phyloP scores from a whole-genome alignment of 2,797 vertebrate genomes.

The Coilia nasus region DNA sequence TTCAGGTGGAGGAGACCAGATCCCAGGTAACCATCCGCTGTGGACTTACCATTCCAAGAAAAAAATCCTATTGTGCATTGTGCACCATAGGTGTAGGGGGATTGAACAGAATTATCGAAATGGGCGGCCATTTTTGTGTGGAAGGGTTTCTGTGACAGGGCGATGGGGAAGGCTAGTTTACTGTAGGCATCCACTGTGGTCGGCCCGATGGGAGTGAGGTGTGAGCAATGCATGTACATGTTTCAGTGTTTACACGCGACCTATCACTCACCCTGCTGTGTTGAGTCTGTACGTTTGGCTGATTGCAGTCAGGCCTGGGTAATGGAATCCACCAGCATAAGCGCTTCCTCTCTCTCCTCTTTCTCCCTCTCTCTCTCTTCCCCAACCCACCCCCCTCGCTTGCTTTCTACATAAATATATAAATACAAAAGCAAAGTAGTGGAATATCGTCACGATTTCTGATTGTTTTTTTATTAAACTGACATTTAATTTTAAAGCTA shows the following conservation, averaged over 20 bases:
- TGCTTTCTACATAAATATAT: too few species aligned
- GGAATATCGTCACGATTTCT: too few species aligned
- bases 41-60: background rate
- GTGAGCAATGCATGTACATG: background rate
- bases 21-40: background rate
- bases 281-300: slow-evolving; percentile 15
- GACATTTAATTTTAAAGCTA: too few species aligned
- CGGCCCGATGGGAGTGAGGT: too few species aligned
- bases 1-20: background rate
- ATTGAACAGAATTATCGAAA: background rate
- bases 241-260: background rate
- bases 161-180: background rate
- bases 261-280: background rate
- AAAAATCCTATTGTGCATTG: background rate
- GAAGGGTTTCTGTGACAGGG: background rate
- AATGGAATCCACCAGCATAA: background rate
- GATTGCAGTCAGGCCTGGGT: background rate
- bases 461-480: too few species aligned
- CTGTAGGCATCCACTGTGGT: too few species aligned
- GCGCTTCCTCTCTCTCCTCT: too few species aligned
- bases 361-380: too few species aligned
- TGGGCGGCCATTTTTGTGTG: background rate
- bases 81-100: background rate
- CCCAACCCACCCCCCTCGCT: too few species aligned
- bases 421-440: too few species aligned